Base-by-base conservation (phyloP, 2,888 invertebrate genomes). In the Lepidochrysops patricia region DNA sequence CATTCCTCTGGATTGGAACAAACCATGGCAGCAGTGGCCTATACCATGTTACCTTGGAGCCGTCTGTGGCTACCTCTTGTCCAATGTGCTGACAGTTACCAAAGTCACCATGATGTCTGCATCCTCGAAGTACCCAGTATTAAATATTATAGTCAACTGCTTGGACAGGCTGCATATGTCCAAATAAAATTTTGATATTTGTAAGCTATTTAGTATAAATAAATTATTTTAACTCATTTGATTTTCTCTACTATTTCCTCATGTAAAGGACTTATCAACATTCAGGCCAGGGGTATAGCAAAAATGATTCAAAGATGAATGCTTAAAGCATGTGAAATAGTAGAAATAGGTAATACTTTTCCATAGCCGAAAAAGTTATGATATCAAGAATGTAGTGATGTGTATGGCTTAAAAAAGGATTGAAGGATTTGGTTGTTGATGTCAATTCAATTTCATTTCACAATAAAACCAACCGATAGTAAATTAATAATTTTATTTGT, bases 1-100 rank as follows among this genome's bases (percentile, higher is more conserved):
- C 0, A 95, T 97, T 66, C 97, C 97, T 0, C 83, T 97, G 32
- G 97, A 97, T 77, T 97, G 97, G 97, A 95, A 97, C 78, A 91
- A 93, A 56, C 94, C 95, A 0, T 97, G 97, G 96, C 97, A 97
- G 87, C 91, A 83, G 62, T 94, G 94, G 94, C 94, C 94, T 0
- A 92, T 94, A 67, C 93, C 94, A 0, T 94, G 94, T 70, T 91
- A 92, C 63, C 80, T 92, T 0, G 94, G 94, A n/a, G 92, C 93
- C 1, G 74, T 94, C 0, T 75, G 91, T 57, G 94, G 94, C 4
- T 93, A 90, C 70, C 77, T 91, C 2, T 64, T 90, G 9, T 90
- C 91, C 1, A 91, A 92, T 79, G 85, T 91, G 19, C 63, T 91
- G 48, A 89, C 88, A n/a, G 78, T 91, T 49, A 69, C 89, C 15